Conservation (phyloP, 2,888 invertebrate species). For the Euphydryas editha region DNA sequence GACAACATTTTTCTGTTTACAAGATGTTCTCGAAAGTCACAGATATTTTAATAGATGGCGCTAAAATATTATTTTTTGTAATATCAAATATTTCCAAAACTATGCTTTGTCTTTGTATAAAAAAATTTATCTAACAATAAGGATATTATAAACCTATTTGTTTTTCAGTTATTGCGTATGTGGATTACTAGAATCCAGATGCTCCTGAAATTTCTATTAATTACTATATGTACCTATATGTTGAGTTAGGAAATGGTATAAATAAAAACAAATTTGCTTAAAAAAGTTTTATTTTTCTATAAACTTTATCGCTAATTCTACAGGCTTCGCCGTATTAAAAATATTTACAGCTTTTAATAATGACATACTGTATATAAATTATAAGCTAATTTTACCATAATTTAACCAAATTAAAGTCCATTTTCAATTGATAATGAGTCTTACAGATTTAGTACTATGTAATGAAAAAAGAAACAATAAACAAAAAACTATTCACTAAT, state of each 20-base stretch:
- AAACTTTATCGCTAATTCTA: not conserved
- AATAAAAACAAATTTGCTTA: not conserved
- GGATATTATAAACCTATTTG: too few species aligned
- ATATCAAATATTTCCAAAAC: too few species aligned
- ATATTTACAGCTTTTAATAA: slow-evolving; percentile 2
- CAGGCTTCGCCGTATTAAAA: not conserved
- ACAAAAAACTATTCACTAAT: too few species aligned
- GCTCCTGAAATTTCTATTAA: too few species aligned
- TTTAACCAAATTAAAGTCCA: not conserved
- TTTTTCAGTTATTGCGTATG: too few species aligned
- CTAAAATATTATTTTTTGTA: not conserved
- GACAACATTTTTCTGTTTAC: not conserved
- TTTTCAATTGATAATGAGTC: not conserved
- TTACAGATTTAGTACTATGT: not conserved
- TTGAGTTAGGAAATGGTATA: not conserved
- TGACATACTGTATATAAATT: not conserved
- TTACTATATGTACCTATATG: not conserved
- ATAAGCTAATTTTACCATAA: not conserved
- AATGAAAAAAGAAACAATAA: too few species aligned
- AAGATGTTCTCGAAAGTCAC: not conserved
- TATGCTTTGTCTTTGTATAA: too few species aligned
- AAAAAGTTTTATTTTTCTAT: not conserved
- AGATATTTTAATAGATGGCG: not conserved
- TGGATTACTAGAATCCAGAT: too few species aligned
- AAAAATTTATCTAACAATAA: too few species aligned